A percentile compares a stretch with the other conserved stretches of the same genome.
These are phyloP conservation scores for Drosophila gaucha DNA, from an alignment of 2,888 invertebrate species.

Conservation along the genomic window DNA sequence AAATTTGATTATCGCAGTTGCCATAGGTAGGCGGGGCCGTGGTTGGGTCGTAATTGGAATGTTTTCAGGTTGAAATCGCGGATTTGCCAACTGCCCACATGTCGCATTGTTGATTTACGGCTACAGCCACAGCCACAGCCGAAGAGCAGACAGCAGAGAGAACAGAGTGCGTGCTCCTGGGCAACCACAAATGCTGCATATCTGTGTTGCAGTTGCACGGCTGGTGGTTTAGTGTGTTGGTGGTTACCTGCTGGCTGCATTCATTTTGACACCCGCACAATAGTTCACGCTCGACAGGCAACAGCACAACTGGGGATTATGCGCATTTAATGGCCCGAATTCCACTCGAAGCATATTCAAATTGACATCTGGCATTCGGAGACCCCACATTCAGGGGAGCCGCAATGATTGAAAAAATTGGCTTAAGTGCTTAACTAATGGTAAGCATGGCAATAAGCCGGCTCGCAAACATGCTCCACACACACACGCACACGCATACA, in stretches of 20 bases:
- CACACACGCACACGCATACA: neutral
- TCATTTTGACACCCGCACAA: conserved; percentile 37
- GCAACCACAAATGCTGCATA: conserved; percentile 19
- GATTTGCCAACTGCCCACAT: conserved; percentile 49
- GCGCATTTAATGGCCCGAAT: conserved; percentile 20
- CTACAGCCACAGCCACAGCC: conserved; percentile 30
- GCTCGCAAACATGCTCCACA: conserved; percentile 24
- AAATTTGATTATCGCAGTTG: conserved; percentile 42
- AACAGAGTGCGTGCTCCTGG: neutral
- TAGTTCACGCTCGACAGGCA: conserved; percentile 22
- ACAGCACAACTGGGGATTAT: conserved; percentile 28
- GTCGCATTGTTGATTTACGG: conserved; percentile 66
- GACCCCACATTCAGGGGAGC: conserved; percentile 1
- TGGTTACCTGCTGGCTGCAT: conserved; percentile 19
- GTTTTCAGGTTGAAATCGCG: conserved; percentile 49
- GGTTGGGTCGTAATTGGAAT: conserved; percentile 56
- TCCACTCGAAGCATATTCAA: conserved; percentile 30
- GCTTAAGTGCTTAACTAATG: conserved; percentile 60
- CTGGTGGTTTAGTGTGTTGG: conserved; percentile 7
- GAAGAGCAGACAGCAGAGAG: neutral
- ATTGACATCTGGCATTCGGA: conserved; percentile 28
- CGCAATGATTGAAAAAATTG: conserved; percentile 56
- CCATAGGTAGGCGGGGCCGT: neutral
- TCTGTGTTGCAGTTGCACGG: conserved; percentile 19
- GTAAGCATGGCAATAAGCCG: conserved; percentile 57